phyloP scores from a whole-genome alignment of 1,140 invertebrate species.

The Scaptomyza graminum region DNA sequence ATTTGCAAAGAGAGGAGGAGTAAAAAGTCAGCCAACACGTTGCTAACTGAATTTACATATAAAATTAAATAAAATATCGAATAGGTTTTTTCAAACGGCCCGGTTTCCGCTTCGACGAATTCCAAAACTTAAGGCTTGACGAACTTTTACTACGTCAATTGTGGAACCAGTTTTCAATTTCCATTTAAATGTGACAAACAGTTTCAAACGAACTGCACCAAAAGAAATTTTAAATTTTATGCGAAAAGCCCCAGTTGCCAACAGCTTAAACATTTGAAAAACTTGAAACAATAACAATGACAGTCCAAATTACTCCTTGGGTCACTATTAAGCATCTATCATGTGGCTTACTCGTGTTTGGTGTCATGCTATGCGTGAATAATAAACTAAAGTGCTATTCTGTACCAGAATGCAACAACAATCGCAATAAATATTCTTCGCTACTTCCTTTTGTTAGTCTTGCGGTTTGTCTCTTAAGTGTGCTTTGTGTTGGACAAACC shows the following conservation, averaged over 20 bases:
- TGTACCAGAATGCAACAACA: constrained; percentile 8
- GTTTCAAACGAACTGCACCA: constrained; percentile 12
- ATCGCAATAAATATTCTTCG: constrained; percentile 5
- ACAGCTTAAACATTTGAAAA: neutral
- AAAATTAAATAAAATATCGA: constrained; percentile 67
- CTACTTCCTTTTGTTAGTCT: constrained; percentile 15
- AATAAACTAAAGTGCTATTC: constrained; percentile 22
- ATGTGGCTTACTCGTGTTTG: constrained; percentile 9
- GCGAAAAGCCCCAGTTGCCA: constrained; percentile 9
- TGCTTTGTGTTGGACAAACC: constrained; percentile 27
- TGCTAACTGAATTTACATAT: constrained; percentile 66
- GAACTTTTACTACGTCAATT: constrained; percentile 68
- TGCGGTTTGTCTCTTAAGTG: constrained; percentile 10
- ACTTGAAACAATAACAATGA: constrained; percentile 13
- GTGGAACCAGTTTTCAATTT: constrained; percentile 64
- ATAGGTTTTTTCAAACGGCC: constrained; percentile 51
- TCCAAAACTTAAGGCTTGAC: constrained; percentile 32
- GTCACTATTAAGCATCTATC: constrained; percentile 19
- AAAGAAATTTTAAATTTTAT: constrained; percentile 24
- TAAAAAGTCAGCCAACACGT: constrained; percentile 39
- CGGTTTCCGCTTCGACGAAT: constrained; percentile 61
- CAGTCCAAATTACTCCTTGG: constrained; percentile 10
- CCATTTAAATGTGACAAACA: constrained; percentile 37
- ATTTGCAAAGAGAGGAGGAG: constrained; percentile 76
- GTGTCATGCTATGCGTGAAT: constrained; percentile 1